Conservation (phyloP, 2,888 invertebrate species). For the Orthonychiurus folsomi region DNA sequence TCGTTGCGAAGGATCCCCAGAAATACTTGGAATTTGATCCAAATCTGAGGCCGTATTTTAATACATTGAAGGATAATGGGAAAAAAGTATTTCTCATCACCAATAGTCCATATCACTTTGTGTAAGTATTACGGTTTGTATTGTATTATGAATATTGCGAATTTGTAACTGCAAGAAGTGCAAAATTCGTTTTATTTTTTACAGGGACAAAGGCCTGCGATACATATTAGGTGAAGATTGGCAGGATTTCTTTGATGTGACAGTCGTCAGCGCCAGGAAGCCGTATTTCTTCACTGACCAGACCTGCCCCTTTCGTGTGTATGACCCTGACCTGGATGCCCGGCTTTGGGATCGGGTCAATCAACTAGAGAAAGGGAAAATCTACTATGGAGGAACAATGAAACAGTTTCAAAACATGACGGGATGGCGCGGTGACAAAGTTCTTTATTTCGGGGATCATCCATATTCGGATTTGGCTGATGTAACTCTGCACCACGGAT, state of each 20-base stretch:
- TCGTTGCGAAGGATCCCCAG: constrained; percentile 70
- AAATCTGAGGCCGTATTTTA: constrained; percentile 63
- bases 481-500: constrained; percentile 84
- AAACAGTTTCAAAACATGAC: constrained; percentile 83
- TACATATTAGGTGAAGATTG: constrained; percentile 79
- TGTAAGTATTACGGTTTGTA: constrained; percentile 55
- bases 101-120: constrained; percentile 92
- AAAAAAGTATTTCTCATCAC: constrained; percentile 93
- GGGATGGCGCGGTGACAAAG: constrained; percentile 84
- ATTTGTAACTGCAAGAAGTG: too few species aligned
- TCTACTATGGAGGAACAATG: constrained; percentile 93
- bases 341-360: constrained; percentile 88
- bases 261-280: constrained; percentile 90
- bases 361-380: constrained; percentile 71
- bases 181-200: constrained; percentile 37
- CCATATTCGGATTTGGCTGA: constrained; percentile 95
- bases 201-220: constrained; percentile 82
- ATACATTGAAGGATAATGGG: constrained; percentile 59
- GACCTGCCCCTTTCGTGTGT: constrained; percentile 79
- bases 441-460: constrained; percentile 96
- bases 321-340: constrained; percentile 67
- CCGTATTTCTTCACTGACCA: constrained; percentile 92
- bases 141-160: too few species aligned
- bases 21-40: constrained; percentile 71
- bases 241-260: constrained; percentile 84